Evolutionary conservation across 2,888 invertebrate genomes (phyloP), one percentile per base, ranked within the genome.

Genomic region (Napeogenes inachia): DNA sequence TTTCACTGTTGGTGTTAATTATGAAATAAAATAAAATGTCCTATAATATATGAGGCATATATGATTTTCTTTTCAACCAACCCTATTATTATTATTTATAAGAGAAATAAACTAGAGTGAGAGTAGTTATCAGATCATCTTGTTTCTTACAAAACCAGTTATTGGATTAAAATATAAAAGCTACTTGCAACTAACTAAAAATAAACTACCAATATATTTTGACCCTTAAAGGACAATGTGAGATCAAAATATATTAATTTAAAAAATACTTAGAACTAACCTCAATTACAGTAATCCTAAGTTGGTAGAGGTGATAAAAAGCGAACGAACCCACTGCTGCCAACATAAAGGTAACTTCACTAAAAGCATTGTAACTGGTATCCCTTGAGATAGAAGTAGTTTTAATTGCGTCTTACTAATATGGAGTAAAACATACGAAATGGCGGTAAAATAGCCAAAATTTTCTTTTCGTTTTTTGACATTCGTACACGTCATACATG

Each of bases 291-390:
- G 21, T 50, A 50, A 50, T 50, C 30, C 30, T 50, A 42, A 42
- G 42, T 42, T 42, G 30, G 50, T 30, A 50, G 50, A 30, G 8
- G 50, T 50, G 8, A 42, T 42, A 42, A 42, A 50, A 50, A 50
- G 50, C 30, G 30, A 50, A 50, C 21, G 10, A 30, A 50, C 50
- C 30, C 30, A 50, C 50, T 45, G 58, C 60, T 56, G 21, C 35
- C 57, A 70, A 69, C 67, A 68, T 73, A 70, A 74, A 71, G 72
- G 66, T 70, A 73, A 71, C 75, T 72, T 68, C 71, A 71, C 82
- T 85, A 82, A 84, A 84, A 85, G 85, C 85, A 79, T 82, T 78
- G 79, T 78, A 70, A 67, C 70, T 70, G 61, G 65, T 69, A 70
- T 75, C 75, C 75, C 68, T 61, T 59, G 53, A 73, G 73, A 72